Percentiles rank a stretch among this genome's conserved stretches.
phyloP scores from a whole-genome alignment of 2,888 invertebrate genomes.

The Conomelus anceps region DNA sequence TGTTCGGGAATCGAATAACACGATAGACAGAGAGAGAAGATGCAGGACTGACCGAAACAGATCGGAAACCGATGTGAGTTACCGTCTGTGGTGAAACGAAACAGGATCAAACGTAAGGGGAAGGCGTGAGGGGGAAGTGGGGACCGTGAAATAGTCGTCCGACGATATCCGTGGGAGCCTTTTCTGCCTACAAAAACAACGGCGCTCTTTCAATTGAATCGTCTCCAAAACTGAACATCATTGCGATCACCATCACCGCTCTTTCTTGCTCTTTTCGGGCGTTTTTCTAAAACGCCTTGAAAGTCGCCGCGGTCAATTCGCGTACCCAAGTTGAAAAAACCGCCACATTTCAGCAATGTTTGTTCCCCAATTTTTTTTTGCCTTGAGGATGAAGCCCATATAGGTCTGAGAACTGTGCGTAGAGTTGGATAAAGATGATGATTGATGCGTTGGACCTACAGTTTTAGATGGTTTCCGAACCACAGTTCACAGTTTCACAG shows the following conservation, averaged over 20 bases:
- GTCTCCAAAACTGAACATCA: not conserved
- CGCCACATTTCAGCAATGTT: no score
- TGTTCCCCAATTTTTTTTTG: no score
- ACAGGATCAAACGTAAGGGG: not conserved
- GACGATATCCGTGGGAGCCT: not conserved
- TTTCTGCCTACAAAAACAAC: not conserved
- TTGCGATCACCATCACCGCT: not conserved
- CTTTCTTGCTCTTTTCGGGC: not conserved
- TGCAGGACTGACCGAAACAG: not conserved
- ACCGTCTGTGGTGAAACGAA: not conserved
- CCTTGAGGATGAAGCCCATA: no score
- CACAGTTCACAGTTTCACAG: no score
- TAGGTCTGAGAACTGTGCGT: no score
- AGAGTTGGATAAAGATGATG: no score
- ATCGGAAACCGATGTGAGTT: not conserved
- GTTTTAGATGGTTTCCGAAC: no score
- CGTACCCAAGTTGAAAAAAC: no score
- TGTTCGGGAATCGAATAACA: not conserved
- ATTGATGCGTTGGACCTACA: no score
- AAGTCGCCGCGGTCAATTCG: no score
- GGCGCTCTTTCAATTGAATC: not conserved
- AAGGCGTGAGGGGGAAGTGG: not conserved
- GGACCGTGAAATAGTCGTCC: not conserved
- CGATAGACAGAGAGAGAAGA: not conserved
- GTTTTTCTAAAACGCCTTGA: not conserved